Conservation (phyloP, 2,113 vertebrate species). For the Climacteris rufus region DNA sequence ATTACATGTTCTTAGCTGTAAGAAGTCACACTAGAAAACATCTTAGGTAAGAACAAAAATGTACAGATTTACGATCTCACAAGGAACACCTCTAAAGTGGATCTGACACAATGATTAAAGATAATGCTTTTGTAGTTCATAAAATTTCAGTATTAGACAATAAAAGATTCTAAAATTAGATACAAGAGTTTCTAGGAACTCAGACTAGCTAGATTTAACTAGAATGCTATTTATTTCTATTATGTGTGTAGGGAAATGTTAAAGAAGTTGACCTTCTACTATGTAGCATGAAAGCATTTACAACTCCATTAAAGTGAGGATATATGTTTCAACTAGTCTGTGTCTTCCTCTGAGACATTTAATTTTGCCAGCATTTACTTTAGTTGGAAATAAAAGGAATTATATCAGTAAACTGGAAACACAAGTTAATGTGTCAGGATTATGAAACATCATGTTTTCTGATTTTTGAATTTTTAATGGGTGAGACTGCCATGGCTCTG, state of each 20-base stretch:
- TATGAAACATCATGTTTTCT: not conserved
- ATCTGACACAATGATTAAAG: not conserved
- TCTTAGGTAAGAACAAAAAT: not conserved
- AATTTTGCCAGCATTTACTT: not conserved
- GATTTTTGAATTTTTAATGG: not conserved
- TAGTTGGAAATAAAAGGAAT: not conserved
- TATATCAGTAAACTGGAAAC: not conserved
- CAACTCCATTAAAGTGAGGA: not conserved
- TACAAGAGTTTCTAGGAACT: constrained; percentile 7
- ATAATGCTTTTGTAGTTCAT: not conserved
- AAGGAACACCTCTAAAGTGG: not conserved
- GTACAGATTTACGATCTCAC: not conserved
- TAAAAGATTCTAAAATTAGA: constrained; percentile 1
- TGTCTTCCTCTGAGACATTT: not conserved
- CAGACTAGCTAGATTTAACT: not conserved
- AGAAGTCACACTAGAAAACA: not conserved
- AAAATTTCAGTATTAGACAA: not conserved
- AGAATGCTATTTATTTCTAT: not conserved
- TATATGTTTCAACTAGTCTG: not conserved
- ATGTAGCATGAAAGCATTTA: not conserved
- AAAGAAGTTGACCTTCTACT: not conserved
- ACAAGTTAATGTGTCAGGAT: not conserved
- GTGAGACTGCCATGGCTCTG: not conserved
- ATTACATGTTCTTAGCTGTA: not conserved
- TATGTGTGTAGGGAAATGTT: not conserved